Evolutionary conservation across 2,113 vertebrate species (phyloP), one percentile per base, ranked within the genome.

Genomic region (Amphilophus citrinellus): DNA sequence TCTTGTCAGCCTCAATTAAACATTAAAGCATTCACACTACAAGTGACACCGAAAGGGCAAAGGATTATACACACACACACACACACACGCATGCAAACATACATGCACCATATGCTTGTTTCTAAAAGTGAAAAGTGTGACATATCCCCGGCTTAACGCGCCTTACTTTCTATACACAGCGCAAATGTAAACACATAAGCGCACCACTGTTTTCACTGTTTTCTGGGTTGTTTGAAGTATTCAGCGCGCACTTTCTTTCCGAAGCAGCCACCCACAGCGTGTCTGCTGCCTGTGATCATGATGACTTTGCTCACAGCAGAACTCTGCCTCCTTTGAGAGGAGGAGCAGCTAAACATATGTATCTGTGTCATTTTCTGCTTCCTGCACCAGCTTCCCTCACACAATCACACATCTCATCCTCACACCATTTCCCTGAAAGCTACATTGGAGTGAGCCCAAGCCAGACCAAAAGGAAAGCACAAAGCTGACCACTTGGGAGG

Each of bases 281-380:
- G 63, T 75, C 57, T 82, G 44, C 53, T 32, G 47, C 39, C 62
- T 78, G 35, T 42, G 62, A 87, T 83, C 50, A 83, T 6, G 30
- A 50, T n/a, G 27, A 79, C 62, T 76, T 61, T 63, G 71, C 71
- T 81, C 56, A 39, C 39, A 79, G 73, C 80, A 76, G 56, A 76
- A 77, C 84, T 82, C n/a, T 68, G 61, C 56, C 14, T 84, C 77
- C 76, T 27, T 47, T 76, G 58, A 66, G 53, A 77, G 65, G 82
- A 85, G 59, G 32, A 83, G 80, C 61, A 58, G 65, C 84, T 90
- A 84, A 91, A 76, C 77, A 1, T 84, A 88, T 91, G 85, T 84
- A 88, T 93, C 82, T 89, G 87, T 93, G 85, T 89, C 89, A 90
- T 37, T 85, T 80, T 84, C 82, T 85, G 68, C 71, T 85, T 73